Evolutionary conservation across 2,888 invertebrate species (phyloP), one percentile per base, ranked within the genome.

Genomic region (Xanthorhoe designata): DNA sequence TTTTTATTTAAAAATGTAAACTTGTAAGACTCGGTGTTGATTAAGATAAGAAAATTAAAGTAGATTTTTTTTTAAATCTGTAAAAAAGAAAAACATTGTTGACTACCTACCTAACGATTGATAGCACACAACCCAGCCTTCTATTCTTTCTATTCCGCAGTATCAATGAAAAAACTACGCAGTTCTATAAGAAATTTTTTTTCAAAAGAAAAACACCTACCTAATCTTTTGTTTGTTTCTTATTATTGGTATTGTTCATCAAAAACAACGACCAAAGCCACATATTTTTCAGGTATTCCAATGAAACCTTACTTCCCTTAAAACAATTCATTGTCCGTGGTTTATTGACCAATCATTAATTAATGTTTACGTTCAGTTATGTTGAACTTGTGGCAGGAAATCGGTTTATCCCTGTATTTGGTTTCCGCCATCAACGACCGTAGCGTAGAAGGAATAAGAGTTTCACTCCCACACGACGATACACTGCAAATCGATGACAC

Each of bases 181-280:
- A 67, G 47, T 60, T 56, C 0, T 9, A 53, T 42, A 49, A 49
- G 13, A 6, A 32, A 55, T 56, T 55, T 47, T 51, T 24, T 59
- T 55, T 53, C 45, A 24, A 42, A 53, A 35, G 29, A 42, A n/a
- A n/a, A n/a, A n/a, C 58, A 54, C 54, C 15, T 18, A 7, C 32
- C 24, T 38, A 65, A 58, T 54, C 58, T 51, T 56, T 63, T 66
- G 62, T 66, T 67, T 60, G 42, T 58, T 49, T 56, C 52, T 52
- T 49, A 35, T 53, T 50, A 24, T 47, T 15, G 2, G 24, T 52
- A 61, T 68, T 64, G 50, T 64, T 57, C 35, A 7, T 52, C 47
- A 52, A 56, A 47, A 67, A 60, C 29, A 63, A 49, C 38, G 55
- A 47, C 19, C 35, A 52, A 60, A 60, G 59, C 51, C 54, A 54